A percentile compares a stretch with the other conserved stretches of the same genome.
Evolutionary conservation across 1,140 invertebrate species (phyloP).

Genomic region (Ips typographus): DNA sequence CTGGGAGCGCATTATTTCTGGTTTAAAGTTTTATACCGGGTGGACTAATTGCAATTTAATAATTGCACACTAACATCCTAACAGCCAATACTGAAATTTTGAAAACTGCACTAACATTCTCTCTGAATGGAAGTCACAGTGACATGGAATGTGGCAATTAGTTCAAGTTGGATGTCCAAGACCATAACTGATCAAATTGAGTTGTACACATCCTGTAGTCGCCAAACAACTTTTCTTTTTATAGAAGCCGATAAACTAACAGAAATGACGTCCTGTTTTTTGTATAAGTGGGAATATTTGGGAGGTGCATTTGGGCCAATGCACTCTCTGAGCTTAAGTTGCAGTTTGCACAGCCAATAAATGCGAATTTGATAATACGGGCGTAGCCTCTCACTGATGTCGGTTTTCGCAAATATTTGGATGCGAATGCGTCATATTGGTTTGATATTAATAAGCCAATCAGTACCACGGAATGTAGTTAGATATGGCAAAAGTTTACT

Average conservation of each 20-base stretch:
- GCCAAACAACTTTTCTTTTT: constrained; percentile 33
- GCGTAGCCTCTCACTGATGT: neutral
- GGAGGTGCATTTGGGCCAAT: constrained; percentile 33
- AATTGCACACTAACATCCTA: too few species aligned
- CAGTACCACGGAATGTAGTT: too few species aligned
- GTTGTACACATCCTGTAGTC: constrained; percentile 22
- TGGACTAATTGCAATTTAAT: too few species aligned
- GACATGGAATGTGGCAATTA: too few species aligned
- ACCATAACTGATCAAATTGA: too few species aligned
- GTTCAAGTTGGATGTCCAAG: too few species aligned
- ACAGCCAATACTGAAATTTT: too few species aligned
- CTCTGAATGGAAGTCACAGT: too few species aligned
- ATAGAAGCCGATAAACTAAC: constrained; percentile 34
- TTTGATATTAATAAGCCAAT: too few species aligned
- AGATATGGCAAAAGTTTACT: too few species aligned
- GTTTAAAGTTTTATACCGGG: constrained; percentile 16
- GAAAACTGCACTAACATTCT: too few species aligned
- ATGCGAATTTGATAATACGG: constrained; percentile 37
- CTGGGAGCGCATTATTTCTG: constrained; percentile 26
- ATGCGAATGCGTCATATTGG: too few species aligned
- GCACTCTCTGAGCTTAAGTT: constrained; percentile 17
- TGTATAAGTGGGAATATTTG: constrained; percentile 33
- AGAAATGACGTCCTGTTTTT: constrained; percentile 33
- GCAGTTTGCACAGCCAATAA: constrained; percentile 36
- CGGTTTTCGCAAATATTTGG: constrained; percentile 28